phyloP scores from a whole-genome alignment of 2,797 vertebrate species.

The Mareca penelope region DNA sequence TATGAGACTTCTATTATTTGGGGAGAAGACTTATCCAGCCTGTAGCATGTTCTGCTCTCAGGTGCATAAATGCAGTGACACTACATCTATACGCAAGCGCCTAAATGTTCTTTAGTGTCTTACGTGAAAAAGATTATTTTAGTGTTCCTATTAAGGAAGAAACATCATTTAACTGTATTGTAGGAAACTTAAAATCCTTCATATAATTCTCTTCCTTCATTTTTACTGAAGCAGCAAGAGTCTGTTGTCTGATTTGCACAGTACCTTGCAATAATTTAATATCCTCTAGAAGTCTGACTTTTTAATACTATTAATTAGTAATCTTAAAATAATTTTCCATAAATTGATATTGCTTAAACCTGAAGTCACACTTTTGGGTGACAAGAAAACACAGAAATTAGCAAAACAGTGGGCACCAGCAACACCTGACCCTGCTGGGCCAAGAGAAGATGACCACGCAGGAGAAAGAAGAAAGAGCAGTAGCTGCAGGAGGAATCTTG shows the following conservation, averaged over 20 bases:
- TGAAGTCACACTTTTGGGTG: background rate
- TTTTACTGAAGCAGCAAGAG: constrained; percentile 40
- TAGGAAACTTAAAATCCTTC: constrained; percentile 28
- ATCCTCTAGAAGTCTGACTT: constrained; percentile 43
- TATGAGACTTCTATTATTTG: background rate
- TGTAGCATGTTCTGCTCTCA: background rate
- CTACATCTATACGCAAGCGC: background rate
- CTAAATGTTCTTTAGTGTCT: background rate
- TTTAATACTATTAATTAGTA: background rate
- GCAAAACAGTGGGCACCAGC: background rate
- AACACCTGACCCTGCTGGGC: background rate
- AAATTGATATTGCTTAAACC: background rate
- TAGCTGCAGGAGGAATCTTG: background rate
- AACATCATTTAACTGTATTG: background rate
- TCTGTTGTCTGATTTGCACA: constrained; percentile 38
- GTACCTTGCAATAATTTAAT: constrained; percentile 63
- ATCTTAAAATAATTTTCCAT: background rate
- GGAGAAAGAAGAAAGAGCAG: background rate
- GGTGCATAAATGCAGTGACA: background rate
- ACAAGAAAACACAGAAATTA: background rate
- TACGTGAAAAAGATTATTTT: constrained; percentile 28
- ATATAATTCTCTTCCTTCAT: constrained; percentile 17
- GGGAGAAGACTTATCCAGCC: background rate
- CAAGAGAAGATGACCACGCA: background rate
- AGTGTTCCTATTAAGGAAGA: background rate